A percentile compares a stretch with the other conserved stretches of the same genome.
These are phyloP conservation scores for Salpingus planirostris DNA, from an alignment of 2,888 invertebrate species.

Conservation along the genomic window DNA sequence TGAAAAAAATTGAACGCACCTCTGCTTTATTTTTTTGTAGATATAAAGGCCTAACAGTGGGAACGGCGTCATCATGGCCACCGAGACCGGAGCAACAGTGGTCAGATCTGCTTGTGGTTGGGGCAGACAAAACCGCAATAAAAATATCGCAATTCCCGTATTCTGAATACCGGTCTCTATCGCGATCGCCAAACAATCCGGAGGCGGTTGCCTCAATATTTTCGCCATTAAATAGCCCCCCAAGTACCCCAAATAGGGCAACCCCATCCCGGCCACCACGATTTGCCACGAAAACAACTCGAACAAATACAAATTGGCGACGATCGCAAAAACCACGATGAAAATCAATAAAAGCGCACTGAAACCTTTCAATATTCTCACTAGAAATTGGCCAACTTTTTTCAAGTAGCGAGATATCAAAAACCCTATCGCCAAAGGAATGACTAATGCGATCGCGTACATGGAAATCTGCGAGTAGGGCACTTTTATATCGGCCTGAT, in stretches of 20 bases:
- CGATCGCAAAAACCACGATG: conserved; percentile 77
- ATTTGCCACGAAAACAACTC: conserved; percentile 84
- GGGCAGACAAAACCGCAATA: conserved; percentile 69
- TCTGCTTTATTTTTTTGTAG: conserved; percentile 45
- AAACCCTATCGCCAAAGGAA: conserved; percentile 66
- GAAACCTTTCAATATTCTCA: conserved; percentile 75
- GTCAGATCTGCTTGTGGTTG: conserved; percentile 85
- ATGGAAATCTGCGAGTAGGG: conserved; percentile 70
- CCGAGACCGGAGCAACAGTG: conserved; percentile 82
- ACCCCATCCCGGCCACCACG: conserved; percentile 64
- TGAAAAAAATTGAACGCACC: conserved; percentile 32
- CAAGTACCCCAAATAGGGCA: conserved; percentile 75
- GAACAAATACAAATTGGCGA: conserved; percentile 85
- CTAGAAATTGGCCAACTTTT: conserved; percentile 58
- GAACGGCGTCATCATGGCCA: conserved; percentile 89
- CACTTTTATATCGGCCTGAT: conserved; percentile 59
- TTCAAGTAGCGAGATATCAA: conserved; percentile 61
- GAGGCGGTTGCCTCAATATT: conserved; percentile 50
- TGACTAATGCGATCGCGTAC: conserved; percentile 64
- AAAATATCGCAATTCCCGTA: conserved; percentile 84
- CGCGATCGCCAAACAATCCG: conserved; percentile 77
- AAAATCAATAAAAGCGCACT: conserved; percentile 70
- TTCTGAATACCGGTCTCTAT: conserved; percentile 93
- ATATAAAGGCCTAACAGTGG: conserved; percentile 52
- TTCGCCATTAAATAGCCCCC: conserved; percentile 58